Percentiles rank a stretch among this genome's conserved stretches.
Conservation (phyloP, 2,797 vertebrate genomes). For the Muscicapa comitata region DNA sequence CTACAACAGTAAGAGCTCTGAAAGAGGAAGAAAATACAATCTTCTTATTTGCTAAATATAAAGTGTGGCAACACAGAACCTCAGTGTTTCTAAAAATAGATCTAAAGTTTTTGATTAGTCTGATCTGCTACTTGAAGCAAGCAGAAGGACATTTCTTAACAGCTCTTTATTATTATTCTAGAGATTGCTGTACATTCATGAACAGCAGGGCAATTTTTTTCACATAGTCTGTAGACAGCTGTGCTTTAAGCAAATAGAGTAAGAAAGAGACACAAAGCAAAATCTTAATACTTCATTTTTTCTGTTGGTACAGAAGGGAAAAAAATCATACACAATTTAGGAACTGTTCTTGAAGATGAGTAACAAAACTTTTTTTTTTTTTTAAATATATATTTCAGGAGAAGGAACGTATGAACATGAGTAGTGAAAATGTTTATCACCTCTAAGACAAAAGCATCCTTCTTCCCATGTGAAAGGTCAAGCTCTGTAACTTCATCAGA, state of each 20-base stretch:
- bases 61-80: neutral
- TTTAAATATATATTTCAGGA: neutral
- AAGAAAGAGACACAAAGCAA: neutral
- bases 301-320: neutral
- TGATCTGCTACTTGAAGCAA: neutral
- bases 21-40: neutral
- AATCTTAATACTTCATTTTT: neutral
- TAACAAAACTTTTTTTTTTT: neutral
- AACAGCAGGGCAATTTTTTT: neutral
- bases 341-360: neutral
- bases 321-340: neutral
- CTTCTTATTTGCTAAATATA: neutral
- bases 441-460: conserved; percentile 98
- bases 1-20: neutral
- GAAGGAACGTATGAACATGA: neutral
- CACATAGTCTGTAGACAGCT: neutral
- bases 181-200: neutral
- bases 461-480: conserved; percentile 96
- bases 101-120: neutral
- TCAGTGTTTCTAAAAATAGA: neutral
- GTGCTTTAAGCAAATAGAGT: neutral
- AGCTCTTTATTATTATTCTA: neutral
- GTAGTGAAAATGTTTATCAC: conserved; percentile 58
- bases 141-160: neutral
- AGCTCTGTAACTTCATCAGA: conserved; percentile 95